Base-by-base conservation (phyloP, 2,113 vertebrate species). In the Sapayoa aenigma region DNA sequence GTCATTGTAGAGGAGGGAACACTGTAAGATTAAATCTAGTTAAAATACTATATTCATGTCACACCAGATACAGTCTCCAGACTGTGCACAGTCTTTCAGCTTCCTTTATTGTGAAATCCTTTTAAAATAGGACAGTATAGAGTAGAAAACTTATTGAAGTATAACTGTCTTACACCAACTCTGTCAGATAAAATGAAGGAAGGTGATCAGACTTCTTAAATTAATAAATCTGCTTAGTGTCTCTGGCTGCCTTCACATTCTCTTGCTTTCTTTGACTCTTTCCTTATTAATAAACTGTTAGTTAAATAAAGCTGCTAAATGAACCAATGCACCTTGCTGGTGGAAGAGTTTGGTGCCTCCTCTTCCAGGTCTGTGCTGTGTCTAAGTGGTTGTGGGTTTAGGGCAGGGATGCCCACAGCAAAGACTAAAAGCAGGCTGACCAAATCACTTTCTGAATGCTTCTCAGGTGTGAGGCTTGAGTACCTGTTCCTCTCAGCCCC, bases 31-130 rank as follows among this genome's bases (percentile, higher is more conserved):
- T 89, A 90, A 94, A 93, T 94, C 74, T 94, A 91, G 86, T 93
- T 96, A 74, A 96, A 97, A 95, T 81, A 78, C 66, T 79, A 81
- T 72, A 91, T 87, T 97, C 84, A 66, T 94, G 89, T 90, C 92
- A 90, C 87, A 96, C 92, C 68, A 81, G 91, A 96, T 96, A 90
- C 19, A 6, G 87, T 80, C 87, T 95, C 71, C 78, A 93, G 94
- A 91, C 75, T 92, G 88, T 63, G 78, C 71, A 39, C 72, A 80
- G 87, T 95, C 84, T 95, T 97, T 96, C 82, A 92, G 92, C 91
- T 94, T 91, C 35, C 78, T 95, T 89, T 94, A 93, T 87, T 93
- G 69, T 92, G 79, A 69, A 93, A 83, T 77, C 39, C 81, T 97
- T 96, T 96, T 94, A 85, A 95, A 91, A 84, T 76, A 94, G 90